phyloP scores from a whole-genome alignment of 2,888 invertebrate genomes.

The Drosophila kambysellisi region DNA sequence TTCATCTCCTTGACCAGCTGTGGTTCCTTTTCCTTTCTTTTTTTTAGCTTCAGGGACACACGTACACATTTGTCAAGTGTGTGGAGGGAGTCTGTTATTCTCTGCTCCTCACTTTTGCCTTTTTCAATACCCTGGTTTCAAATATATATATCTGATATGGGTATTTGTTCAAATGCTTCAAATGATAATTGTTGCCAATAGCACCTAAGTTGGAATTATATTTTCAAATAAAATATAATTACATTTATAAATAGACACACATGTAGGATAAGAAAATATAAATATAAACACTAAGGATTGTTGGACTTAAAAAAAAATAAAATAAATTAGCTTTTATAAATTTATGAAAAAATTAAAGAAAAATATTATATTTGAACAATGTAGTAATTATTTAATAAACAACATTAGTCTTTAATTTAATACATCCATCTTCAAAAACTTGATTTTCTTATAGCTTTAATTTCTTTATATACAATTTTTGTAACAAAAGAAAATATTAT shows the following conservation, averaged over 20 bases:
- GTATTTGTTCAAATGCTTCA: not conserved
- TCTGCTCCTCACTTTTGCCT: conserved; percentile 27
- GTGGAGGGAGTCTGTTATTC: conserved; percentile 46
- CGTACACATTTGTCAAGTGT: conserved; percentile 39
- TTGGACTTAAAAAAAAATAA: fast-evolving
- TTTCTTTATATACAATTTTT: not conserved
- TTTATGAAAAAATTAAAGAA: not conserved
- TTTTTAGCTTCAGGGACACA: conserved; percentile 36
- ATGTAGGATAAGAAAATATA: not conserved
- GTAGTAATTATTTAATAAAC: not conserved
- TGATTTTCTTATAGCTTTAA: not conserved
- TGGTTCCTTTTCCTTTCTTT: conserved; percentile 9
- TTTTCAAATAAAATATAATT: not conserved
- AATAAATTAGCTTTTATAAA: not conserved
- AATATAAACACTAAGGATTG: not conserved
- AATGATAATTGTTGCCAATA: not conserved
- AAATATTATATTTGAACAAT: not conserved
- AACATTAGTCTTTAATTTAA: not conserved
- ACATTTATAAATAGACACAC: too few species aligned
- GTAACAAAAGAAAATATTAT: fast-evolving
- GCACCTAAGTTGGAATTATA: not conserved
- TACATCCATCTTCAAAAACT: not conserved
- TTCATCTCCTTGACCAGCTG: conserved; percentile 17
- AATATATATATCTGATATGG: not conserved
- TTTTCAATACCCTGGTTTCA: conserved; percentile 22